Percentiles rank a stretch among this genome's conserved stretches.
These are phyloP conservation scores for Pagrus major DNA, from an alignment of 2,113 vertebrate species.

Conservation along the genomic window DNA sequence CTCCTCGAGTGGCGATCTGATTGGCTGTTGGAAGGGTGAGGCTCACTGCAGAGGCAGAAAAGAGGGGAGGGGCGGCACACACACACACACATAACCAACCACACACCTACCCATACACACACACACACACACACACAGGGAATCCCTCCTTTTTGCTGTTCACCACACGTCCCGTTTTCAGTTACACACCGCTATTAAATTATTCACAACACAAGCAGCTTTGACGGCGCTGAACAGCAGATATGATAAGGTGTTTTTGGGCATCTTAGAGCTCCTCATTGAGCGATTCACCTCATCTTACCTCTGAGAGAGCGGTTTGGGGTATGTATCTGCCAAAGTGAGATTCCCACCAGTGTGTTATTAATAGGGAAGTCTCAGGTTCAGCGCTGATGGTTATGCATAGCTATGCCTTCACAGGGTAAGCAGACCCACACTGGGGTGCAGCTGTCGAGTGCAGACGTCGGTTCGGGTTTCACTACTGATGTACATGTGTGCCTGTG, in stretches of 20 bases:
- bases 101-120: background rate
- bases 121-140: conserved; percentile 51
- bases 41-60: conserved; percentile 81
- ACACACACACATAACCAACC: background rate
- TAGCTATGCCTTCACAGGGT: conserved; percentile 71
- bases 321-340: conserved; percentile 25
- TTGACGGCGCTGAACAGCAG: conserved; percentile 3
- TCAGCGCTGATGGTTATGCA: conserved; percentile 63
- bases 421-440: conserved; percentile 63
- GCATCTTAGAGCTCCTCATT: background rate
- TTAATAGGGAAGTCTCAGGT: conserved; percentile 72
- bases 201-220: conserved; percentile 46
- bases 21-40: conserved; percentile 81
- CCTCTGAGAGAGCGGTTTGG: conserved; percentile 17
- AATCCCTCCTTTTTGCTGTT: conserved; percentile 69
- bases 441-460: conserved; percentile 77
- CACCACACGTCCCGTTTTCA: conserved; percentile 15
- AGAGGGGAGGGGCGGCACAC: conserved; percentile 32
- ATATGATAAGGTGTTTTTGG: background rate
- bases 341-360: conserved; percentile 67
- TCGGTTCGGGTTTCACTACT: conserved; percentile 73
- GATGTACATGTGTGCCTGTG: conserved; percentile 19
- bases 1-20: conserved; percentile 57
- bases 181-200: conserved; percentile 55
- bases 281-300: conserved; percentile 48